Conservation (phyloP, 2,113 vertebrate species). For the Apus apus region DNA sequence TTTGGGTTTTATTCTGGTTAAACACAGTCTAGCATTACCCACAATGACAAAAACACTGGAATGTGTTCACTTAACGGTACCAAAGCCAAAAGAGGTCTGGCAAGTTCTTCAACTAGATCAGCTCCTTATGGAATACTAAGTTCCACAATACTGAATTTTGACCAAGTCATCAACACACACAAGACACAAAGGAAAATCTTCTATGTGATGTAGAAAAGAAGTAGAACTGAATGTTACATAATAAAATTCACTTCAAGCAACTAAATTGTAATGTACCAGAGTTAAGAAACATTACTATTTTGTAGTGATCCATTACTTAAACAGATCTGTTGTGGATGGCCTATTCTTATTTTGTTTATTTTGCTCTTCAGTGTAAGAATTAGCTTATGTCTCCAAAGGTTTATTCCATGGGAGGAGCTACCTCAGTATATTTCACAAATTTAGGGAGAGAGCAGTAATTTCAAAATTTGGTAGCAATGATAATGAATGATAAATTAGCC, state of each 20-base stretch:
- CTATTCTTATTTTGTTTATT: neutral
- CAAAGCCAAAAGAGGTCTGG: neutral
- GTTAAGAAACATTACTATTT: neutral
- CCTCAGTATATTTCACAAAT: neutral
- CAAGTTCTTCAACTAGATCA: neutral
- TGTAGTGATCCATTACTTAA: neutral
- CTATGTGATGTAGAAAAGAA: neutral
- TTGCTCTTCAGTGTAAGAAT: neutral
- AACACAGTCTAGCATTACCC: neutral
- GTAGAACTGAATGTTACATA: neutral
- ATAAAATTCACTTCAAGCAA: neutral
- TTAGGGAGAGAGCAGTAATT: neutral
- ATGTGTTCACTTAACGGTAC: neutral
- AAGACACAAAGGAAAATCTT: neutral
- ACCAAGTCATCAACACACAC: neutral
- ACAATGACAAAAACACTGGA: neutral
- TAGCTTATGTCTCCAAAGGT: neutral
- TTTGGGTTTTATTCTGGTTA: neutral
- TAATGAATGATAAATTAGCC: neutral
- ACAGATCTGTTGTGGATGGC: accelerated
- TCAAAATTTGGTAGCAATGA: neutral
- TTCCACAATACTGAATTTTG: neutral
- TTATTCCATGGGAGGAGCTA: neutral
- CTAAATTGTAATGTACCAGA: neutral
- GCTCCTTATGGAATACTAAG: accelerated